A percentile compares a stretch with the other conserved stretches of the same genome.
phyloP scores from a whole-genome alignment of 2,797 vertebrate species.

The Paramormyrops hopkinsi region DNA sequence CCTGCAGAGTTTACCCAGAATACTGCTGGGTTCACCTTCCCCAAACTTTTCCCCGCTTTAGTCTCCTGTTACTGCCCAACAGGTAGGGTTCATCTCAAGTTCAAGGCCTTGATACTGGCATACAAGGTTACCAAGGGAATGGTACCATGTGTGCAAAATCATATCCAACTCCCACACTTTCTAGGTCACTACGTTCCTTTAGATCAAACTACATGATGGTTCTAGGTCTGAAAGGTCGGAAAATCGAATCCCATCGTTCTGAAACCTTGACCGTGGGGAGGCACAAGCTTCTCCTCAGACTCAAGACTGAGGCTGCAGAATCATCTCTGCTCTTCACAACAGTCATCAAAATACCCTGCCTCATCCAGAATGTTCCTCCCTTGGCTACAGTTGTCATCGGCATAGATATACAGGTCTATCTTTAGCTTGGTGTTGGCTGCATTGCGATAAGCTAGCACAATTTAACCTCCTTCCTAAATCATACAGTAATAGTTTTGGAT shows the following conservation, averaged over 20 bases:
- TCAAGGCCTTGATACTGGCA: conserved; percentile 3
- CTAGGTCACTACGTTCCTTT: not conserved
- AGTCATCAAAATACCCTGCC: not conserved
- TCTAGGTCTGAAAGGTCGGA: not conserved
- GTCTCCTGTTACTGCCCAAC: not conserved
- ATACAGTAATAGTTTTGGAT: not conserved
- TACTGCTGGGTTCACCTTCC: not conserved
- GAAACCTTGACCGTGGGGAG: not conserved
- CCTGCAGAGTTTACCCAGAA: not conserved
- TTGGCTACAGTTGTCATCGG: not conserved
- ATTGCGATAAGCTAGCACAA: not conserved
- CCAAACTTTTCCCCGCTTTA: not conserved
- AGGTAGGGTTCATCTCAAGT: not conserved
- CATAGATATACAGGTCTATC: not conserved
- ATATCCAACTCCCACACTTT: not conserved
- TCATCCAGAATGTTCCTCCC: not conserved
- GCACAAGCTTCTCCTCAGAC: not conserved
- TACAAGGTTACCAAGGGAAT: not conserved
- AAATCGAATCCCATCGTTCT: not conserved
- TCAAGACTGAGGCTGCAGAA: not conserved
- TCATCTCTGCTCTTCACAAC: not conserved
- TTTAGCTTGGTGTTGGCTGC: not conserved
- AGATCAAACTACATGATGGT: not conserved
- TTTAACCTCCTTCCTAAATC: not conserved
- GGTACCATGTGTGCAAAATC: not conserved